A percentile compares a stretch with the other conserved stretches of the same genome.
Conservation (phyloP, 2,797 vertebrate genomes). For the Bucorvus abyssinicus region DNA sequence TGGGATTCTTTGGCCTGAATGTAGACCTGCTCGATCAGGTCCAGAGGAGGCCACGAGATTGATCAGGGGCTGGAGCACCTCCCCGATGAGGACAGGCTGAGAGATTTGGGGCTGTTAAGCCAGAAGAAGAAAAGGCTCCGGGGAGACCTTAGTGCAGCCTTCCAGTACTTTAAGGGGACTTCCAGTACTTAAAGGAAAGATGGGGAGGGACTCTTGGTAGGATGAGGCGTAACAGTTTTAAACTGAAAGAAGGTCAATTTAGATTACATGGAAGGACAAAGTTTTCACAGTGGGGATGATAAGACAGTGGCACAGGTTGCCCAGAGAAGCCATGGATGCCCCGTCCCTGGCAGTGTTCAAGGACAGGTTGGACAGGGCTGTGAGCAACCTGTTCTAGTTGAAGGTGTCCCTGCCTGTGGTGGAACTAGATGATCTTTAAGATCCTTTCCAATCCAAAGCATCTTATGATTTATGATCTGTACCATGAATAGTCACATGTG, state of each 20-base stretch:
- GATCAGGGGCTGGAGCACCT: neutral
- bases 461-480: neutral
- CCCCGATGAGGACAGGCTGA: neutral
- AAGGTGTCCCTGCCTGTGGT: neutral
- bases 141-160: neutral
- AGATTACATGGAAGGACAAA: neutral
- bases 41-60: neutral
- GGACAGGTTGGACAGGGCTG: neutral
- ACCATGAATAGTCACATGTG: accelerated
- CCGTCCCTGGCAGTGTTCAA: neutral
- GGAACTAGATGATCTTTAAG: neutral
- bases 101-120: neutral
- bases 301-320: no score
- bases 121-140: neutral
- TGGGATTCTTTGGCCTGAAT: neutral
- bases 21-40: neutral
- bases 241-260: neutral
- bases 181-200: neutral
- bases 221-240: neutral
- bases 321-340: neutral
- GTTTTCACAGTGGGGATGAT: neutral
- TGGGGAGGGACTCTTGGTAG: neutral
- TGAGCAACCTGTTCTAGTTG: neutral
- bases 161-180: neutral
- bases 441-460: neutral